These are phyloP conservation scores for Macrocentrus cingulum DNA, from an alignment of 1,140 invertebrate genomes.

Conservation along the genomic window DNA sequence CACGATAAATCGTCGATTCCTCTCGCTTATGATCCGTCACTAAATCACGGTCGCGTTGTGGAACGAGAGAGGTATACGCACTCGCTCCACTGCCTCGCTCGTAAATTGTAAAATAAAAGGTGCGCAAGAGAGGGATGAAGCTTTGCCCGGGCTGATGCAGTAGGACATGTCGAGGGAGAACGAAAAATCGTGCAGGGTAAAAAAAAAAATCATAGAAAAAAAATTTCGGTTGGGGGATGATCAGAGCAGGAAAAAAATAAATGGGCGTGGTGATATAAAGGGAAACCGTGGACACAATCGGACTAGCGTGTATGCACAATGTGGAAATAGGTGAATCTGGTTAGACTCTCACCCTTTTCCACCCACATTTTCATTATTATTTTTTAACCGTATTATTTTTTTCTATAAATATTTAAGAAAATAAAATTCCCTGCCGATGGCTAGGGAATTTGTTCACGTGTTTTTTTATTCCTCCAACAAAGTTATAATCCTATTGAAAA, in stretches of 20 bases:
- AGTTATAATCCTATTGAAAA: too few relatives aligned
- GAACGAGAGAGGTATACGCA: constrained; percentile 18
- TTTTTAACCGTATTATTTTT: too few relatives aligned
- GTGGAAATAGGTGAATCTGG: too few relatives aligned
- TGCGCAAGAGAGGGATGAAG: background rate
- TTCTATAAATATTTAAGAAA: too few relatives aligned
- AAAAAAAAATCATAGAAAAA: background rate
- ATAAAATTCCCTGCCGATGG: too few relatives aligned
- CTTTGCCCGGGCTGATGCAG: background rate
- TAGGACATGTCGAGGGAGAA: background rate
- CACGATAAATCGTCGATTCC: constrained; percentile 51
- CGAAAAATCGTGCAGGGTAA: background rate
- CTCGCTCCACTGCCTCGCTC: constrained; percentile 28
- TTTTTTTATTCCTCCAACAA: too few relatives aligned
- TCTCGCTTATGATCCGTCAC: constrained; percentile 51
- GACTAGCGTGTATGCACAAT: too few relatives aligned
- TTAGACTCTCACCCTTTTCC: too few relatives aligned
- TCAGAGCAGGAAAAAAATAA: background rate
- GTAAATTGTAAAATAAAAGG: constrained; percentile 51
- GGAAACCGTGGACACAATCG: too few relatives aligned
- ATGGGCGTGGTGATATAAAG: background rate
- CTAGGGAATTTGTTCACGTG: too few relatives aligned
- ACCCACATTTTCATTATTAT: too few relatives aligned
- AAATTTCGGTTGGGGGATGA: background rate
- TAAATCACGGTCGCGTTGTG: constrained; percentile 42